phyloP scores from a whole-genome alignment of 2,113 vertebrate genomes.

The Athene cunicularia region DNA sequence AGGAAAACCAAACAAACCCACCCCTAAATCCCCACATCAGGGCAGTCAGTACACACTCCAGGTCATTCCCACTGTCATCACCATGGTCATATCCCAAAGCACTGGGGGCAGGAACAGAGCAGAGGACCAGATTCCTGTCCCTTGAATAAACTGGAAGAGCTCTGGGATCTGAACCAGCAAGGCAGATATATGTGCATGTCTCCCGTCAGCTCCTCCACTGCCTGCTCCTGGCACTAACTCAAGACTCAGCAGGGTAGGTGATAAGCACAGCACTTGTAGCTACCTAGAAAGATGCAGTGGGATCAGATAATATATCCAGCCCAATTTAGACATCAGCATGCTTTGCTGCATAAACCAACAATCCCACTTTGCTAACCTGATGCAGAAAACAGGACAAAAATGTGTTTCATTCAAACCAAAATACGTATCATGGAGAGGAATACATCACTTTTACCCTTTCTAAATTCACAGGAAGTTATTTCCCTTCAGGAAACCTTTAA shows the following conservation, averaged over 20 bases:
- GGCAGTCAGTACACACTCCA: neutral
- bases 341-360: neutral
- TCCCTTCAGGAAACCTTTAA: slow-evolving; percentile 33
- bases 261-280: neutral
- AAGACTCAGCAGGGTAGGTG: neutral
- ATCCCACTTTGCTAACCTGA: neutral
- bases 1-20: neutral
- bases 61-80: neutral
- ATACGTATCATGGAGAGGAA: neutral
- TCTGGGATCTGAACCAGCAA: neutral
- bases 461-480: slow-evolving; percentile 1
- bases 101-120: neutral
- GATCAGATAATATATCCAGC: neutral
- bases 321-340: neutral
- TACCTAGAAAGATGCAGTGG: neutral
- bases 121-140: neutral
- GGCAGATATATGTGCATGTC: neutral
- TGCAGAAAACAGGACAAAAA: neutral
- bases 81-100: neutral
- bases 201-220: neutral
- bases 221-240: neutral
- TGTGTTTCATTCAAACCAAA: neutral
- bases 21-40: neutral
- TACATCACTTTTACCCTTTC: neutral
- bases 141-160: neutral